Evolutionary conservation across 2,113 vertebrate genomes (phyloP).

Genomic region (Dicentrarchus labrax): DNA sequence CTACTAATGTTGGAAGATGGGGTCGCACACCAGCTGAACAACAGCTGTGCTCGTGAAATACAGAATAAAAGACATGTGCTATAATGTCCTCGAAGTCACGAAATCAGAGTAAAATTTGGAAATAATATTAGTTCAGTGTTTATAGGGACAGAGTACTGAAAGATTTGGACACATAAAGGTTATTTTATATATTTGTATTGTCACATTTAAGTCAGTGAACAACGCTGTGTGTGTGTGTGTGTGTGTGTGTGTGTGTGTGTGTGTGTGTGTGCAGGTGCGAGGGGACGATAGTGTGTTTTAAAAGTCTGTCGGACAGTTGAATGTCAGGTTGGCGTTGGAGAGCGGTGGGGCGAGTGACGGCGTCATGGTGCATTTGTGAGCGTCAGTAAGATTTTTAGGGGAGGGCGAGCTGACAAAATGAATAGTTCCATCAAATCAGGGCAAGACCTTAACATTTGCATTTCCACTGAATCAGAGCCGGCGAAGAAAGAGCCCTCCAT

Average conservation of each 20-base stretch:
- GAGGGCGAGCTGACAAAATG: too few species aligned
- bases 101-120: not conserved
- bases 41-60: too few species aligned
- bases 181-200: not conserved
- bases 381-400: too few species aligned
- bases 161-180: not conserved
- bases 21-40: too few species aligned
- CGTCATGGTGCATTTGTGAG: conserved; percentile 67
- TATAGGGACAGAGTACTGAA: not conserved
- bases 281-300: not conserved
- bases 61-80: not conserved
- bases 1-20: too few species aligned
- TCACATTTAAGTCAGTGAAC: not conserved
- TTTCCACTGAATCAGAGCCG: conserved; percentile 65
- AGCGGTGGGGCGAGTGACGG: conserved; percentile 49
- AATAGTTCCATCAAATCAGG: conserved; percentile 56
- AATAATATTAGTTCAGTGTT: not conserved
- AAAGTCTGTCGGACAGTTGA: conserved; percentile 29
- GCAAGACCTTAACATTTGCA: conserved; percentile 57
- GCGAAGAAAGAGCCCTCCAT: conserved; percentile 55
- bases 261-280: conserved; percentile 25
- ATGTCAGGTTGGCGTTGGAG: conserved; percentile 37
- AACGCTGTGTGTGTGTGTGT: too few species aligned
- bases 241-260: not conserved
- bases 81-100: not conserved